A percentile compares a stretch with the other conserved stretches of the same genome.
Evolutionary conservation across 1,140 invertebrate species (phyloP).

Genomic region (Drosophila pandora): DNA sequence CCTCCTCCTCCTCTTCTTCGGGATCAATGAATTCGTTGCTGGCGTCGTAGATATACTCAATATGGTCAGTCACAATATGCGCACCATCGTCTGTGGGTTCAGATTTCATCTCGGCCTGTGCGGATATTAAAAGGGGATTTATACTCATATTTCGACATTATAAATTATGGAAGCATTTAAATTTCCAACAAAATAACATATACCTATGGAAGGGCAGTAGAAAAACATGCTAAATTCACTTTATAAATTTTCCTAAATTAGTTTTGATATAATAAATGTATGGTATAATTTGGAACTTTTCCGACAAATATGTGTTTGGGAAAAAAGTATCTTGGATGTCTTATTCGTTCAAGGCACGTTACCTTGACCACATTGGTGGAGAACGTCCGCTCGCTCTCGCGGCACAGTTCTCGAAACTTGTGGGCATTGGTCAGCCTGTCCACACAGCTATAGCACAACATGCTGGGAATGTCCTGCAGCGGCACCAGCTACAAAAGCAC

Average conservation of each 20-base stretch:
- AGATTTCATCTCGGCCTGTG: constrained; percentile 68
- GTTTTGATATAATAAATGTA: too few species aligned
- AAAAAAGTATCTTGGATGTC: too few species aligned
- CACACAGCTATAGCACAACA: constrained; percentile 67
- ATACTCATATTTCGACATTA: too few species aligned
- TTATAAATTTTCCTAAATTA: too few species aligned
- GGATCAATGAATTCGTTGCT: constrained; percentile 69
- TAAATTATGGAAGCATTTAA: too few species aligned
- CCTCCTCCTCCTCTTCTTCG: constrained; percentile 65
- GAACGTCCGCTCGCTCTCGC: constrained; percentile 73
- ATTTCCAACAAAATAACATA: too few species aligned
- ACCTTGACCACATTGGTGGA: constrained; percentile 74
- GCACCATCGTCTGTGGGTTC: constrained; percentile 61
- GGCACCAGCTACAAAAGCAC: constrained; percentile 58
- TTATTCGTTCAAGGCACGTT: neutral
- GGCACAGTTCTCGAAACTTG: constrained; percentile 69
- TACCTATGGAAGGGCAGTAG: too few species aligned
- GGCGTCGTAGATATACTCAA: constrained; percentile 73
- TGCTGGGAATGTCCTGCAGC: constrained; percentile 73
- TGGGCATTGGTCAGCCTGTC: constrained; percentile 57
- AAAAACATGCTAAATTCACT: too few species aligned
- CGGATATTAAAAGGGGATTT: neutral
- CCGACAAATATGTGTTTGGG: neutral
- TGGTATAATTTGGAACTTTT: too few species aligned
- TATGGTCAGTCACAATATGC: constrained; percentile 50